Percentiles rank a stretch among this genome's conserved stretches.
These are phyloP conservation scores for Conus canariensis DNA, from an alignment of 2,888 invertebrate species.

Conservation along the genomic window DNA sequence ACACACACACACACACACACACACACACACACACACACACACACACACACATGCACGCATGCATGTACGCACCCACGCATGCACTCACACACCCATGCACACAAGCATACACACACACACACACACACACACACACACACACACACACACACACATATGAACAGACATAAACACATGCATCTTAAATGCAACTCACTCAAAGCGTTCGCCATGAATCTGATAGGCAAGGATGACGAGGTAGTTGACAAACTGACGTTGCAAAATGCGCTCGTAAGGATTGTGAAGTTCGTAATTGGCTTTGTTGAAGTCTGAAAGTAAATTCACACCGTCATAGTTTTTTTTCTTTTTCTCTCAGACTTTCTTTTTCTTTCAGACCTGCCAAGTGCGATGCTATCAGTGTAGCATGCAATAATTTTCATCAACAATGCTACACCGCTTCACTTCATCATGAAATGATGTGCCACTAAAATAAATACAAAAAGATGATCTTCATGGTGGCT, in stretches of 20 bases:
- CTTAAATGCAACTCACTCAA: constrained; percentile 7
- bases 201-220: constrained; percentile 63
- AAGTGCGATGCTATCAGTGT: no score
- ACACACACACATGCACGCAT: no score
- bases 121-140: neutral
- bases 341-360: no score
- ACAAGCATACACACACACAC: neutral
- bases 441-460: no score
- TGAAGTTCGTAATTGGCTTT: constrained; percentile 67
- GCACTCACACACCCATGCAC: neutral
- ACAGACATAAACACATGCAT: neutral
- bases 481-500: no score
- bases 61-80: neutral
- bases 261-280: constrained; percentile 75
- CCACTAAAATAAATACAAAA: no score
- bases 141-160: neutral
- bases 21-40: no score
- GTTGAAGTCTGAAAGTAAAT: constrained; percentile 58
- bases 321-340: neutral
- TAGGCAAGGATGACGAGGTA: constrained; percentile 74
- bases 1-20: no score
- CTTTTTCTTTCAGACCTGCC: no score
- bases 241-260: constrained; percentile 77
- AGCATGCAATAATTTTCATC: no score
- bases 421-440: no score